Conservation (phyloP, 1,140 invertebrate species). For the Cydia splendana region DNA sequence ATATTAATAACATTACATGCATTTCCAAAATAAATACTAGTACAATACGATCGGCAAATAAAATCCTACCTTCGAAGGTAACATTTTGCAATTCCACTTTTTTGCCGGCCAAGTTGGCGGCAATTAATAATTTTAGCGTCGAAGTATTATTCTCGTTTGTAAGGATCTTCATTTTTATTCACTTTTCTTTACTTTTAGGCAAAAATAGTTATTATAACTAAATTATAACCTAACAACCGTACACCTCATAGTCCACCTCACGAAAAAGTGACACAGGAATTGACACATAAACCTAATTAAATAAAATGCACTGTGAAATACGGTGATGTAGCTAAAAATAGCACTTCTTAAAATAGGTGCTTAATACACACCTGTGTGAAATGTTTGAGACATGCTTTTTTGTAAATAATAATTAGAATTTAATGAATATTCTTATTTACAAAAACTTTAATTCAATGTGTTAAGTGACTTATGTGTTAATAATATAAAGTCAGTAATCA, state of each 20-base stretch:
- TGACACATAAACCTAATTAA: conserved; percentile 2
- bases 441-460: no score
- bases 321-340: neutral
- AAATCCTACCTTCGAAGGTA: conserved; percentile 79
- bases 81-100: conserved; percentile 79
- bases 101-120: conserved; percentile 82
- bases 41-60: conserved; percentile 31
- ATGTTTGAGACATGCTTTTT: neutral
- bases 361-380: neutral
- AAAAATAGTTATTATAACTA: conserved; percentile 36
- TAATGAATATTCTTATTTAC: no score
- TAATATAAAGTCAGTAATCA: no score
- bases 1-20: neutral
- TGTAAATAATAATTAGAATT: no score
- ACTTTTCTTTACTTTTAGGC: conserved; percentile 35
- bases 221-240: conserved; percentile 46
- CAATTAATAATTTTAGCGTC: conserved; percentile 85
- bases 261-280: conserved; percentile 23
- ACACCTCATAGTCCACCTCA: conserved; percentile 29
- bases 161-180: conserved; percentile 82
- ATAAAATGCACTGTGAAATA: neutral
- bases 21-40: neutral
- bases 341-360: conserved; percentile 11
- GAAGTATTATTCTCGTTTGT: conserved; percentile 87
- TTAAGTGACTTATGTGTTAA: no score